Conservation (phyloP, 1,140 invertebrate genomes). For the Archegozetes longisetosus region DNA sequence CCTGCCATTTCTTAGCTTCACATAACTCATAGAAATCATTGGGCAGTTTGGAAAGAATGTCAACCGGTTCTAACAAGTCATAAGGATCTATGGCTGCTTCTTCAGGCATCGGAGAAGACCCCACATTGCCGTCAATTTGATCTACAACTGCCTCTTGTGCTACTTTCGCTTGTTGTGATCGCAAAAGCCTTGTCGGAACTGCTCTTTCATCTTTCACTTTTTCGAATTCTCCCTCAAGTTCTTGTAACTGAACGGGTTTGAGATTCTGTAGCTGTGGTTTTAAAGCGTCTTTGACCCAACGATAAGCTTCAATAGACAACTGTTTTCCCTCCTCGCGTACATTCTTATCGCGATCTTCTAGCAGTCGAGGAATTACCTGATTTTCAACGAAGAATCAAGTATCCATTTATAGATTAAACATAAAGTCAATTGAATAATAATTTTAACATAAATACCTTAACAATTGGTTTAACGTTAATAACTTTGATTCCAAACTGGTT, state of each 20-base stretch:
- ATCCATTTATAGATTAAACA: neutral
- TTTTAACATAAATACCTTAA: constrained; percentile 41
- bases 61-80: constrained; percentile 75
- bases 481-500: constrained; percentile 83
- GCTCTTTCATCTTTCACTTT: constrained; percentile 50
- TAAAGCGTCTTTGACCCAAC: constrained; percentile 71
- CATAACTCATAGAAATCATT: constrained; percentile 82
- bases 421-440: too few species aligned
- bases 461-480: constrained; percentile 65
- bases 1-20: constrained; percentile 95
- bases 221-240: constrained; percentile 73
- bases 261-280: constrained; percentile 68
- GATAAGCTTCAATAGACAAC: constrained; percentile 75
- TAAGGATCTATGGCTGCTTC: constrained; percentile 57
- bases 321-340: constrained; percentile 80
- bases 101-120: constrained; percentile 19
- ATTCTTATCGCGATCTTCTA: constrained; percentile 79
- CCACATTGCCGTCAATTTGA: constrained; percentile 35
- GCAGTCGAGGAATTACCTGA: constrained; percentile 49
- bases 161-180: constrained; percentile 72
- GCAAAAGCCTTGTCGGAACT: constrained; percentile 56
- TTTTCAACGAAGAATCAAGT: neutral
- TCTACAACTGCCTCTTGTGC: constrained; percentile 35
- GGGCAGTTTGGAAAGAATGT: constrained; percentile 77
- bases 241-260: constrained; percentile 69